These are phyloP conservation scores for Neosilurus mollespiculum DNA, from an alignment of 2,797 vertebrate genomes.

Conservation along the genomic window DNA sequence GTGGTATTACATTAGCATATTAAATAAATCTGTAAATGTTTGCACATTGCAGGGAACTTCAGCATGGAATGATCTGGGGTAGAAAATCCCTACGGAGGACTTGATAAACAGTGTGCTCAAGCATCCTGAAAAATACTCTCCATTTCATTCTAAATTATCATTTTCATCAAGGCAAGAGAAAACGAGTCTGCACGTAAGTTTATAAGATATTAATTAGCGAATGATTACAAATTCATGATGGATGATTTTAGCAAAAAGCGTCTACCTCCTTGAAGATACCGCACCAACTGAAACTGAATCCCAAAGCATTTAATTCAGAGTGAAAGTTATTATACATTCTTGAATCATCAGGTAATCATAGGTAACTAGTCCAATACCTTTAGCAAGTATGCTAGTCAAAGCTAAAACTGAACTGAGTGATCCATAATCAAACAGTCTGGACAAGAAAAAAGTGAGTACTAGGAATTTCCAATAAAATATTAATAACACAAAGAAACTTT, in stretches of 20 bases:
- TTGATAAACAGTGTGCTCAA: slow-evolving; percentile 66
- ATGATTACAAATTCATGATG: not conserved
- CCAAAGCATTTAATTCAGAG: slow-evolving; percentile 2
- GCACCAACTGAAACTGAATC: not conserved
- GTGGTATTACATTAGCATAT: not conserved
- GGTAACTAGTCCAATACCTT: not conserved
- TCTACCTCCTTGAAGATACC: not conserved
- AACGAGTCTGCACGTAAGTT: slow-evolving; percentile 2
- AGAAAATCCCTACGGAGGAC: slow-evolving; percentile 54
- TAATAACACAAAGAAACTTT: not conserved
- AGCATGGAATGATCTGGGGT: slow-evolving; percentile 53
- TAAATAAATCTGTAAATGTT: slow-evolving; percentile 64
- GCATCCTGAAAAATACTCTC: slow-evolving; percentile 66
- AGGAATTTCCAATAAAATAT: not conserved
- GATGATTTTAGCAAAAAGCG: not conserved
- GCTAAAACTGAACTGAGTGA: not conserved
- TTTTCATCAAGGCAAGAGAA: not conserved
- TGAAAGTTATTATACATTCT: not conserved
- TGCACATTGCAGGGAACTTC: slow-evolving; percentile 55
- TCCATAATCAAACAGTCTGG: not conserved
- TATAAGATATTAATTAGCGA: slow-evolving; percentile 21
- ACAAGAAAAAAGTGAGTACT: not conserved
- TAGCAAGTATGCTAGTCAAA: not conserved
- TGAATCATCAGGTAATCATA: not conserved
- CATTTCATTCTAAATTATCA: slow-evolving; percentile 18